Conservation (phyloP, 2,797 vertebrate species). For the Siniperca undulata region DNA sequence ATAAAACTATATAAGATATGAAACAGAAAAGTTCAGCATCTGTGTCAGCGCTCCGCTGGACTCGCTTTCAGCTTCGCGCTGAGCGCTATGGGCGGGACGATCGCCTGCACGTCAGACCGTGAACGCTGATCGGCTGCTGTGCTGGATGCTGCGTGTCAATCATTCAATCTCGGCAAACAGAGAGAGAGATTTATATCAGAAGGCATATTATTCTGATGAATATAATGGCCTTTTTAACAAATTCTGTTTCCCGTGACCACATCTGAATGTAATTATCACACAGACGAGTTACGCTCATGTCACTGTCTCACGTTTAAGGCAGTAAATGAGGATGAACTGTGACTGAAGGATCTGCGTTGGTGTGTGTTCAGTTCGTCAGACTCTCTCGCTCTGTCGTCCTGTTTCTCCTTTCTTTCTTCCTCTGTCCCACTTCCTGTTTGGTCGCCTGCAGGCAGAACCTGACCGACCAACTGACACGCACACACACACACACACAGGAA, state of each 20-base stretch:
- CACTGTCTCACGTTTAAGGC: not conserved
- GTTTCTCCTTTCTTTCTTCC: slow-evolving; percentile 42
- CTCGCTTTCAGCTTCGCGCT: no score
- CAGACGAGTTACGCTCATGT: not conserved
- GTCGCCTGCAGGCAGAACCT: slow-evolving; percentile 59
- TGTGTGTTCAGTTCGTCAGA: slow-evolving; percentile 16
- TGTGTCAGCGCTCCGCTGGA: no score
- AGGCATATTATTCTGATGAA: no score
- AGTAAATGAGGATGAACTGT: slow-evolving; percentile 17
- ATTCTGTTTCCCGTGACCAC: not conserved
- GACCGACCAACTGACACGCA: slow-evolving; percentile 30
- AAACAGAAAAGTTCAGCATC: no score
- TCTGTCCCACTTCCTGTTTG: slow-evolving; percentile 64
- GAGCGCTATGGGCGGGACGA: no score
- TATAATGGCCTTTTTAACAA: no score
- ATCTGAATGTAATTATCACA: not conserved
- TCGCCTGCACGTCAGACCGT: no score
- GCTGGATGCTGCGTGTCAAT: no score
- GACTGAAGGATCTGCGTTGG: slow-evolving; percentile 27
- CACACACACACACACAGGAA: slow-evolving; percentile 23
- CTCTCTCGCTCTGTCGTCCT: slow-evolving; percentile 20
- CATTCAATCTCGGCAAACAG: no score
- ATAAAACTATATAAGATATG: no score
- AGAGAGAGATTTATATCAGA: no score
- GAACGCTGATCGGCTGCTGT: no score